These are phyloP conservation scores for Tolypeutes matacus DNA, from an alignment of 2,797 vertebrate species.

Conservation along the genomic window DNA sequence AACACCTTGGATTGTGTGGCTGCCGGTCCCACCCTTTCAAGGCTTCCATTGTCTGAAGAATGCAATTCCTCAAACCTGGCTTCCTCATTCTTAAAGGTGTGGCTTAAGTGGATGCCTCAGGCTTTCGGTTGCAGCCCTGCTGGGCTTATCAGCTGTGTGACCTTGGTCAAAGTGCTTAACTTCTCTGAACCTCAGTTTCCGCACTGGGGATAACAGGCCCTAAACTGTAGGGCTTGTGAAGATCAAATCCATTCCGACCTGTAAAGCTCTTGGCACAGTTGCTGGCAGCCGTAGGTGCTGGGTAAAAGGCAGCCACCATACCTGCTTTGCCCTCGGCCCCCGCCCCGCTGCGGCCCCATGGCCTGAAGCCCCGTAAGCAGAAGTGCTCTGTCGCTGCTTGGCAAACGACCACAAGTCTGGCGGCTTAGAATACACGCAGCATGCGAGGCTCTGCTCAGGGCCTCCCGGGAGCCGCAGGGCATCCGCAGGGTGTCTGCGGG, in stretches of 20 bases:
- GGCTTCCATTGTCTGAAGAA: neutral
- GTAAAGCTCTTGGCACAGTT: neutral
- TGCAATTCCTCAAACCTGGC: neutral
- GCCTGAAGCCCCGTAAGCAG: neutral
- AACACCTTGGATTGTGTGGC: neutral
- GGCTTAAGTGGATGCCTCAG: neutral
- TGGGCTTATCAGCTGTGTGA: neutral
- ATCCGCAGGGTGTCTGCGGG: neutral
- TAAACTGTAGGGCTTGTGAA: neutral
- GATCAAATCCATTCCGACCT: neutral
- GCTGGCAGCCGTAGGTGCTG: no score
- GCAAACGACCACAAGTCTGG: neutral
- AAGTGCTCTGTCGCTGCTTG: neutral
- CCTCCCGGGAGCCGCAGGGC: neutral
- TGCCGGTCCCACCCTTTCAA: neutral
- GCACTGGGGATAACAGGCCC: neutral
- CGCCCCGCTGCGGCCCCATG: neutral
- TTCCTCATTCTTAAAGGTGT: neutral
- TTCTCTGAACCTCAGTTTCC: neutral
- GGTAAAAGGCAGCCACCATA: rapidly evolving
- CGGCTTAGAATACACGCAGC: no score
- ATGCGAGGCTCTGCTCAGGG: neutral
- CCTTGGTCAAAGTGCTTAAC: neutral
- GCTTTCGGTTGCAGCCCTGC: neutral
- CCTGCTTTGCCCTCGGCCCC: neutral